A percentile compares a stretch with the other conserved stretches of the same genome.
These are phyloP conservation scores for Dasyornis broadbenti DNA, from an alignment of 2,113 vertebrate species.

Conservation along the genomic window DNA sequence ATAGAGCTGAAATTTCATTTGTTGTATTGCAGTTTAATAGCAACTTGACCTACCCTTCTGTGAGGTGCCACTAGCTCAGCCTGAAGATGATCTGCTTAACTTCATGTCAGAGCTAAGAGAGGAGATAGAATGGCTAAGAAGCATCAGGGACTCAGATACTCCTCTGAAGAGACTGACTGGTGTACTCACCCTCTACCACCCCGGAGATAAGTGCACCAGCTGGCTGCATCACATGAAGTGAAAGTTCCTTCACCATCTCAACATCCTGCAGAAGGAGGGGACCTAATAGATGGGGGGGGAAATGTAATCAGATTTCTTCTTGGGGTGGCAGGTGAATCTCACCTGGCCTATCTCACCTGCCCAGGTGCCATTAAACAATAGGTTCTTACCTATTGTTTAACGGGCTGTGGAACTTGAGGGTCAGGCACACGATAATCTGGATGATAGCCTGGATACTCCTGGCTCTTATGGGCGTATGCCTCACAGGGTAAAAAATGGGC, in stretches of 20 bases:
- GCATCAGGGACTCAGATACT: rapidly evolving
- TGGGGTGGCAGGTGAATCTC: background rate
- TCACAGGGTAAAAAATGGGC: too few relatives aligned
- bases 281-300: background rate
- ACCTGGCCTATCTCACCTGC: background rate
- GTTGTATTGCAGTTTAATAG: too few relatives aligned
- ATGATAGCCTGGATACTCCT: too few relatives aligned
- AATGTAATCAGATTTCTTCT: background rate
- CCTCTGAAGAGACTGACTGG: background rate
- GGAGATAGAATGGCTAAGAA: background rate
- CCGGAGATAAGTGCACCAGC: background rate
- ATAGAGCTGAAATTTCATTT: too few relatives aligned
- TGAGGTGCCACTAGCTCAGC: background rate
- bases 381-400: too few relatives aligned
- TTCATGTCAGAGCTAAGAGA: background rate
- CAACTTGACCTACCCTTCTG: background rate
- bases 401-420: too few relatives aligned
- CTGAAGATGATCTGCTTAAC: background rate
- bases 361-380: too few relatives aligned
- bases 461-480: too few relatives aligned
- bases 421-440: too few relatives aligned
- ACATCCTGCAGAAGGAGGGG: too few relatives aligned
- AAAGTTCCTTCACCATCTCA: background rate
- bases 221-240: background rate
- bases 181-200: background rate